A percentile compares a stretch with the other conserved stretches of the same genome.
Evolutionary conservation across 2,797 vertebrate genomes (phyloP).

Genomic region (Labroides dimidiatus): DNA sequence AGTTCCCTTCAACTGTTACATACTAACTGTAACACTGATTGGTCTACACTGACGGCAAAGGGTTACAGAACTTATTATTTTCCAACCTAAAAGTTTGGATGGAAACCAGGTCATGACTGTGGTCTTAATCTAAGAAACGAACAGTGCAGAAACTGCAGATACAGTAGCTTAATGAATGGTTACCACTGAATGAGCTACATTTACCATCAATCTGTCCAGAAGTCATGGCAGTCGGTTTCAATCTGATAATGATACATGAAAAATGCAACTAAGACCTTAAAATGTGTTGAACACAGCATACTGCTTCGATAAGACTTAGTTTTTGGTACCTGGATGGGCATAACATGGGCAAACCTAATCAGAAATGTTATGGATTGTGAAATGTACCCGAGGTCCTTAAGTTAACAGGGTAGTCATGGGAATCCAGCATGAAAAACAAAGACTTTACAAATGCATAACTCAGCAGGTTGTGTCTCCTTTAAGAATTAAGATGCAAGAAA

Average conservation of each 20-base stretch:
- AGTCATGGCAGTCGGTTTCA: not conserved
- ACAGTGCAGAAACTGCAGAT: slow-evolving; percentile 3
- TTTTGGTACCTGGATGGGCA: not conserved
- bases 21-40: slow-evolving; percentile 4
- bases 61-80: not conserved
- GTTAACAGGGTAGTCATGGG: not conserved
- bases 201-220: slow-evolving; percentile 14
- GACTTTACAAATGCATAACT: not conserved
- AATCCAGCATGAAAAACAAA: not conserved
- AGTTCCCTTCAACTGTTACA: slow-evolving; percentile 29
- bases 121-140: slow-evolving; percentile 8
- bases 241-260: not conserved
- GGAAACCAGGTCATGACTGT: slow-evolving; percentile 1
- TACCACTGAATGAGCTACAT: not conserved
- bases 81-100: not conserved
- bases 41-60: slow-evolving; percentile 8
- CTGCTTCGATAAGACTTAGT: too few relatives aligned
- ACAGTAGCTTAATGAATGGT: not conserved
- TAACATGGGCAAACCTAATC: not conserved
- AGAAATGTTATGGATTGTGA: not conserved
- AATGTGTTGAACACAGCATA: not conserved
- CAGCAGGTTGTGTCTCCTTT: not conserved
- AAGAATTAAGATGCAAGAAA: not conserved
- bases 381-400: not conserved
- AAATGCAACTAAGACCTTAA: not conserved